phyloP scores from a whole-genome alignment of 2,888 invertebrate genomes.

The Patella pellucida region DNA sequence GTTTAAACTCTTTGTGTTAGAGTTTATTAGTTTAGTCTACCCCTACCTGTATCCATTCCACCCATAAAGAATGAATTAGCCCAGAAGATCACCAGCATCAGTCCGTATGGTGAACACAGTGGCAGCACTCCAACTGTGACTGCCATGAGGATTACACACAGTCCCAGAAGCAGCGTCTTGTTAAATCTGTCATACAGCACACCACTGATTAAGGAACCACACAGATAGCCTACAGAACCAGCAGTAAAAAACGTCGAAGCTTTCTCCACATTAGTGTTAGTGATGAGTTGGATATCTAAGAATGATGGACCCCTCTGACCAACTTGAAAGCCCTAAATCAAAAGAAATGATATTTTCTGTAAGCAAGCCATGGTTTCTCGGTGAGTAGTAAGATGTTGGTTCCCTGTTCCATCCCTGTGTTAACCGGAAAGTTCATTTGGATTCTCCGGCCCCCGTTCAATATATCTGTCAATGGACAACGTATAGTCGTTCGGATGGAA shows the following conservation, averaged over 20 bases:
- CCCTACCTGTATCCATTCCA: slow-evolving; percentile 55
- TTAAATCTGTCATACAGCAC: slow-evolving; percentile 54
- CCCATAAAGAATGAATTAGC: slow-evolving; percentile 65
- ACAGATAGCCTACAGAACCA: slow-evolving; percentile 68
- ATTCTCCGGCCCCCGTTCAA: too few relatives aligned
- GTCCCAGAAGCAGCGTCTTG: slow-evolving; percentile 65
- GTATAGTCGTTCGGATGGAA: too few relatives aligned
- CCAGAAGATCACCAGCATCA: slow-evolving; percentile 60
- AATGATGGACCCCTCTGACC: slow-evolving; percentile 71
- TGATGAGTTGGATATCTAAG: slow-evolving; percentile 64
- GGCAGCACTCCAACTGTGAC: slow-evolving; percentile 66
- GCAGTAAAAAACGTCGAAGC: slow-evolving; percentile 68
- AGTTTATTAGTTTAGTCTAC: too few relatives aligned
- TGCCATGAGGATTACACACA: slow-evolving; percentile 64
- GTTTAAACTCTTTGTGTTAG: too few relatives aligned
- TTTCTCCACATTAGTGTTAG: slow-evolving; percentile 56
- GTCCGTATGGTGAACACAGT: slow-evolving; percentile 62
- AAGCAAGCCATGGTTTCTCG: too few relatives aligned
- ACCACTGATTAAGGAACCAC: slow-evolving; percentile 67
- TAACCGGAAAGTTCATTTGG: too few relatives aligned
- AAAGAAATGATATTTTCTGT: too few relatives aligned
- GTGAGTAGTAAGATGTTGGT: too few relatives aligned
- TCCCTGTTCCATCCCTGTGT: too few relatives aligned
- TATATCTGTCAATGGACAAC: too few relatives aligned
- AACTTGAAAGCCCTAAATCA: slow-evolving; percentile 66